A percentile compares a stretch with the other conserved stretches of the same genome.
phyloP scores from a whole-genome alignment of 2,113 vertebrate genomes.

The Columba livia region DNA sequence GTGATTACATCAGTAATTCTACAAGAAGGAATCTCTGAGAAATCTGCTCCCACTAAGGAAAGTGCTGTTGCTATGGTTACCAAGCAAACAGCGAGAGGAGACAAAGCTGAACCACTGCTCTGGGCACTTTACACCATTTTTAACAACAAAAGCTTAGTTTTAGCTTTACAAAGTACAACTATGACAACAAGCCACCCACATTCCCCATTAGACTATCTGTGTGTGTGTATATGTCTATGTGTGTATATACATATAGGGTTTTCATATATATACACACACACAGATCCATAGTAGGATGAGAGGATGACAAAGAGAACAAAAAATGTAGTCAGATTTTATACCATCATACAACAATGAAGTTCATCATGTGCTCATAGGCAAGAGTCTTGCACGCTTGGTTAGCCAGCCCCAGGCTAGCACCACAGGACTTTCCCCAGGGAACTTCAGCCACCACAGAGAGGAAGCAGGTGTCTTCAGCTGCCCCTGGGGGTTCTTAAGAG shows the following conservation, averaged over 20 bases:
- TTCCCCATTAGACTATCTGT: background rate
- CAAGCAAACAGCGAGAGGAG: background rate
- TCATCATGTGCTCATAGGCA: accelerated
- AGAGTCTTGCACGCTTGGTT: background rate
- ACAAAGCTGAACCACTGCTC: background rate
- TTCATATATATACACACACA: background rate
- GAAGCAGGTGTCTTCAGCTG: background rate
- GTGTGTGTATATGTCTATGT: background rate
- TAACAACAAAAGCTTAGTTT: constrained; percentile 31
- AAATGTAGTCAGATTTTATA: background rate
- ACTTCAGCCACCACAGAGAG: background rate
- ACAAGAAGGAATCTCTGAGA: background rate
- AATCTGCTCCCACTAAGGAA: background rate
- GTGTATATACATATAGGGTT: background rate
- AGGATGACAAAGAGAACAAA: background rate
- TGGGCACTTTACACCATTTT: background rate
- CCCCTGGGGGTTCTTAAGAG: background rate
- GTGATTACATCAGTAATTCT: constrained; percentile 13
- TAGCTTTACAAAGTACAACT: constrained; percentile 15
- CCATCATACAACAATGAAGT: background rate
- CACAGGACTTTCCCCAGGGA: background rate
- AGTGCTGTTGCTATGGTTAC: constrained; percentile 55
- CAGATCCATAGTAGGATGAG: background rate
- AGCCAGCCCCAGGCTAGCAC: background rate
- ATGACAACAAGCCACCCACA: background rate